These are phyloP conservation scores for Tokudaia tokunoshimensis DNA, from an alignment of 2,797 vertebrate species.

Conservation along the genomic window DNA sequence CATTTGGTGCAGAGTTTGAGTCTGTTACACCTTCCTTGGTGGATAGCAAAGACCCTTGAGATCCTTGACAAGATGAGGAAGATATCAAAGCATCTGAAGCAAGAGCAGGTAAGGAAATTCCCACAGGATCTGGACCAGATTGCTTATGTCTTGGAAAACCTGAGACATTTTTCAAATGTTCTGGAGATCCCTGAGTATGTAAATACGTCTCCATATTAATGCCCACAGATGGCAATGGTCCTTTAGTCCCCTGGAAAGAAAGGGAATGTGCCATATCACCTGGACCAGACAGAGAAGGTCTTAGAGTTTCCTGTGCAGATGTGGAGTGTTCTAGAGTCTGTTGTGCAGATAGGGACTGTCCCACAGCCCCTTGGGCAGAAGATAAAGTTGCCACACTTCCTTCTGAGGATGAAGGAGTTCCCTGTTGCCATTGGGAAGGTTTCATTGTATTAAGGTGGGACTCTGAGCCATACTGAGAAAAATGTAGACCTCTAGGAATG, in stretches of 20 bases:
- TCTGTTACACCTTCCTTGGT: not conserved
- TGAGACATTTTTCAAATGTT: not conserved
- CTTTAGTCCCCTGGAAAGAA: not conserved
- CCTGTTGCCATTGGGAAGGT: not conserved
- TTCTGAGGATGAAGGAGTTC: not conserved
- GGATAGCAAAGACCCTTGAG: not conserved
- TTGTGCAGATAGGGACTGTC: not conserved
- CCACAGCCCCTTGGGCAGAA: not conserved
- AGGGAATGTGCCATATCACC: not conserved
- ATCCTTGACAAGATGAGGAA: not conserved
- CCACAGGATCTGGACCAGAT: not conserved
- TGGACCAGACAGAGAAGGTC: not conserved
- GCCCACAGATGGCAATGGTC: not conserved
- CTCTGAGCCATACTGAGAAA: not conserved
- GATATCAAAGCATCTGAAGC: not conserved
- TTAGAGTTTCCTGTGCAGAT: not conserved
- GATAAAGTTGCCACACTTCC: not conserved
- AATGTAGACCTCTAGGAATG: not conserved
- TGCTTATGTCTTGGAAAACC: not conserved
- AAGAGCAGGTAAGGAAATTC: not conserved
- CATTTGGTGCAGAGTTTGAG: rapidly evolving
- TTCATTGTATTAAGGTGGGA: rapidly evolving
- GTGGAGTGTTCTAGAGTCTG: not conserved
- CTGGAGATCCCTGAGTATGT: no score
- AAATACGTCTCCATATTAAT: no score